These are phyloP conservation scores for Botia almorhae DNA, from an alignment of 2,797 vertebrate species.

Conservation along the genomic window DNA sequence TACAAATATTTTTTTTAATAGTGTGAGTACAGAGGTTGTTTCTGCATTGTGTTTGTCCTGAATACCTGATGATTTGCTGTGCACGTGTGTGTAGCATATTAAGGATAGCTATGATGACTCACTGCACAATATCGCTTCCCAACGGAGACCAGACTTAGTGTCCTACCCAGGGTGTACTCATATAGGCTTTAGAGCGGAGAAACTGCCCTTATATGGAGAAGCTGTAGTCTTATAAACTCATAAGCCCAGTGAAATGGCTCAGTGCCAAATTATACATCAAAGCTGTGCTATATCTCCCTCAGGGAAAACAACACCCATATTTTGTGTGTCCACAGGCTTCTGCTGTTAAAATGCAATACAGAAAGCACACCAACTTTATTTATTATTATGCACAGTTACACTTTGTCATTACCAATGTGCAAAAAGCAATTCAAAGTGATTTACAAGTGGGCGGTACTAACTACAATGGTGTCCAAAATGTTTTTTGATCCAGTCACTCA, in stretches of 20 bases:
- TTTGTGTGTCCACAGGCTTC: conserved; percentile 2
- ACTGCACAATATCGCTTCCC: conserved; percentile 5
- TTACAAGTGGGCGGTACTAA: too few species aligned
- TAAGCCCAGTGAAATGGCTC: conserved; percentile 27
- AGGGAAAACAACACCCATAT: conserved; percentile 35
- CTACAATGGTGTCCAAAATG: too few species aligned
- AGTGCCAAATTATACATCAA: conserved; percentile 45
- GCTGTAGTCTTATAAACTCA: conserved; percentile 35
- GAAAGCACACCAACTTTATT: neutral
- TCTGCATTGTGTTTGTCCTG: neutral
- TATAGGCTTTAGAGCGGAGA: conserved; percentile 29
- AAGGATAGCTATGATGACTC: neutral
- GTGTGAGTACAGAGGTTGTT: neutral
- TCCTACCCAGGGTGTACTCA: conserved; percentile 1
- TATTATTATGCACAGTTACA: neutral
- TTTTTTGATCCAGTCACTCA: too few species aligned
- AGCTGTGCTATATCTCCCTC: conserved; percentile 24
- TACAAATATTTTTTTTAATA: conserved; percentile 4
- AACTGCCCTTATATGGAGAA: conserved; percentile 58
- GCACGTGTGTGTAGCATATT: conserved; percentile 6
- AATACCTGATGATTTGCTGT: neutral
- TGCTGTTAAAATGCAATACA: conserved; percentile 15
- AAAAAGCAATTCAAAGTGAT: too few species aligned
- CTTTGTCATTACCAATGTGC: neutral
- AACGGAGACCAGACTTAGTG: neutral